Evolutionary conservation across 2,113 vertebrate species (phyloP), one percentile per base, ranked within the genome.

Genomic region (Pseudois nayaur): DNA sequence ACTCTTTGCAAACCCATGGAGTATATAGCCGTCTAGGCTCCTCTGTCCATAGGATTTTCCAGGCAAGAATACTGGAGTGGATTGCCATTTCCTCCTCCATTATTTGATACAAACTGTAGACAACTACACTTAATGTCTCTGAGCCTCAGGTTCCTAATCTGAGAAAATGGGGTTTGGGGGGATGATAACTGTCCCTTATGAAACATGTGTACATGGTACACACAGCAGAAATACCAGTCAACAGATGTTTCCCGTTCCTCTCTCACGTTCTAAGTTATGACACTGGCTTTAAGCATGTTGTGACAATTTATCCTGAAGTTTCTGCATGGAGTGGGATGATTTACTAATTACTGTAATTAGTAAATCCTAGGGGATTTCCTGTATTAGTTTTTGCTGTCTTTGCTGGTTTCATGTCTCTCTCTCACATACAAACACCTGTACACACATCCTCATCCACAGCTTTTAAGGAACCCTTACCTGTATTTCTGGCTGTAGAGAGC

Each of bases 61-160:
- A 43, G 36, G 71, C 12, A 76, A 76, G 40, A 25, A 13, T 43
- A 43, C 71, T 76, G 36, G 36, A 76, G 12, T 43, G 71, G 12
- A 3, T 76, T 27, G 36, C 36, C 23, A 40, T 43, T 76, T 43
- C 36, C 71, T 43, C 29, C 71, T 43, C 71, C 23, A 76, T 74
- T 25, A 74, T 74, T 52, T 79, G 23, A 21, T 27, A 86, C 15
- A 43, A 27, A 57, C 31, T 40, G 8, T 2, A 52, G 6, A 12
- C 1, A 78, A 88, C n/a, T 84, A 27, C 43, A 71, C n/a, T 52
- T 57, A 25, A n/a, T 57, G 27, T 82, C 45, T 29, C 67, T 43
- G 29, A 82, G 45, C 36, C 86, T 93, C 57, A 45, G 50, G 90
- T 91, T 84, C 36, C 36, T 87, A 71, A 85, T 52, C 43, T 16